phyloP scores from a whole-genome alignment of 1,140 invertebrate genomes.

The Caligus rogercresseyi region DNA sequence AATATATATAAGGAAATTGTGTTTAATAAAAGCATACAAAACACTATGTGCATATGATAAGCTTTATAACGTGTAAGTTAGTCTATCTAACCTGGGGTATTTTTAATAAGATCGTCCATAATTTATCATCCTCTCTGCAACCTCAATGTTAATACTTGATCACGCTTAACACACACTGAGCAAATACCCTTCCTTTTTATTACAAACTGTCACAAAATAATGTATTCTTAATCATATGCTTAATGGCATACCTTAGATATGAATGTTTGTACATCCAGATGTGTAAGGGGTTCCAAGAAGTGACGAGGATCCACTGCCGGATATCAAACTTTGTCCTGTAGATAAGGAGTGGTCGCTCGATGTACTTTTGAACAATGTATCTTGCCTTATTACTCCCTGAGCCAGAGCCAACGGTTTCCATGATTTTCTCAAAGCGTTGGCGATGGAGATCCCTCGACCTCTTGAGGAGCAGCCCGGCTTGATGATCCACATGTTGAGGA shows the following conservation, averaged over 20 bases:
- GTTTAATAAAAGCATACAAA: no score
- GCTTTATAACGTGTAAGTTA: no score
- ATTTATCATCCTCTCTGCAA: no score
- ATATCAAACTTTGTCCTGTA: slow-evolving; percentile 39
- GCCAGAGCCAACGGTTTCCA: slow-evolving; percentile 23
- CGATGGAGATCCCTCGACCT: slow-evolving; percentile 67
- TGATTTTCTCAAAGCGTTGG: slow-evolving; percentile 36
- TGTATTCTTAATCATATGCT: no score
- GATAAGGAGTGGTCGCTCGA: slow-evolving; percentile 37
- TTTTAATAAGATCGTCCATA: no score
- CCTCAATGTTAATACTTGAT: no score
- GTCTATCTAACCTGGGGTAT: no score
- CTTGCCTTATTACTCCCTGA: slow-evolving; percentile 40
- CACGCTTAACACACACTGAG: no score
- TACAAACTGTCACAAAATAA: no score
- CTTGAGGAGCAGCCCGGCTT: slow-evolving; percentile 85
- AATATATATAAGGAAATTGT: no score
- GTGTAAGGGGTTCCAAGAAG: slow-evolving; percentile 67
- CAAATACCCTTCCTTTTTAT: no score
- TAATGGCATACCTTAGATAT: slow-evolving; percentile 19
- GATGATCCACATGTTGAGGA: slow-evolving; percentile 78
- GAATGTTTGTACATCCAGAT: slow-evolving; percentile 72
- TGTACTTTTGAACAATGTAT: slow-evolving; percentile 88
- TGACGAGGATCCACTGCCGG: slow-evolving; percentile 75
- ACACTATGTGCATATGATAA: no score